These are phyloP conservation scores for Aelia acuminata DNA, from an alignment of 2,888 invertebrate genomes.

Conservation along the genomic window DNA sequence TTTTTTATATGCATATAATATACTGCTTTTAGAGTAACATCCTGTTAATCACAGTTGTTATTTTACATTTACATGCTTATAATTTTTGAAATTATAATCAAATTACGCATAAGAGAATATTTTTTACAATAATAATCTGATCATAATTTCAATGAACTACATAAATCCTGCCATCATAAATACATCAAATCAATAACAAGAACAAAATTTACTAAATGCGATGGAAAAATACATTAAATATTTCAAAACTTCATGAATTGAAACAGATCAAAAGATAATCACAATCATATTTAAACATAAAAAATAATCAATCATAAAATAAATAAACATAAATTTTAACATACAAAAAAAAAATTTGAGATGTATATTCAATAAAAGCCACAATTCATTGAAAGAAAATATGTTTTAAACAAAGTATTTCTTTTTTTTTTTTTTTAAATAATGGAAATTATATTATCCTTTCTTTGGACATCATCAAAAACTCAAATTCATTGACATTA, in stretches of 20 bases:
- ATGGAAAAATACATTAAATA: conserved; percentile 37
- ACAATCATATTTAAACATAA: not conserved
- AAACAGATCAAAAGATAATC: conserved; percentile 46
- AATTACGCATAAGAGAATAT: conserved; percentile 25
- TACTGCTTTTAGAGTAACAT: conserved; percentile 16
- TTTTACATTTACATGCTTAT: conserved; percentile 38
- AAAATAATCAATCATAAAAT: not conserved
- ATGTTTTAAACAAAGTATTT: not conserved
- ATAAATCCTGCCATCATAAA: conserved; percentile 17
- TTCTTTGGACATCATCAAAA: not conserved
- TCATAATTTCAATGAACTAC: conserved; percentile 39
- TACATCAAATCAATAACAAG: conserved; percentile 26
- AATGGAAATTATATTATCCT: conserved; percentile 17
- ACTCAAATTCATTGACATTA: not conserved
- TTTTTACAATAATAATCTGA: conserved; percentile 36
- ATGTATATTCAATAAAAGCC: not conserved
- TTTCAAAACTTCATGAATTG: conserved; percentile 35
- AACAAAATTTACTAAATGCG: conserved; percentile 41
- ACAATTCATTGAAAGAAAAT: not conserved
- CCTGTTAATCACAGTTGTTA: conserved; percentile 26
- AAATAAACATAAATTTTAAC: not conserved
- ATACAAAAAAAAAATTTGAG: conserved; percentile 21
- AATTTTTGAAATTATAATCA: conserved; percentile 43
- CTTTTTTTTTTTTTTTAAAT: not conserved
- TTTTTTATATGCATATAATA: conserved; percentile 29